These are phyloP conservation scores for Melipona bicolor DNA, from an alignment of 2,888 invertebrate species.

Conservation along the genomic window DNA sequence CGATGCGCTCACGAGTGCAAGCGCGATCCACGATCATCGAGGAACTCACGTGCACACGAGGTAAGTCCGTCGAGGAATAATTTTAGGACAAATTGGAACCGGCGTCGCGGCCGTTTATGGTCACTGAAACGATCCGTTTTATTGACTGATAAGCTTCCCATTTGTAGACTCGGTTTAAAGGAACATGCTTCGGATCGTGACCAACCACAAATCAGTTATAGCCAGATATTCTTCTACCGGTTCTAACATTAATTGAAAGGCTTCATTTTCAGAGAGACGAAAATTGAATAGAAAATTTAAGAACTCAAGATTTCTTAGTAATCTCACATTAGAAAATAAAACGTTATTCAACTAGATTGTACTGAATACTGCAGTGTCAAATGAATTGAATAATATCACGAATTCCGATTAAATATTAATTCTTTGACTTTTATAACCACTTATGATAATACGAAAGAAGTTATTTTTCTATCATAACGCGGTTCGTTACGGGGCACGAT, in stretches of 20 bases:
- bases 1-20: constrained; percentile 16
- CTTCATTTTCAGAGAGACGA: background rate
- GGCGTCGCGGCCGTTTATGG: constrained; percentile 23
- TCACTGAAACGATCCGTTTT: constrained; percentile 31
- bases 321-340: background rate
- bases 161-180: background rate
- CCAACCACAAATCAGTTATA: background rate
- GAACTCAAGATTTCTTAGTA: background rate
- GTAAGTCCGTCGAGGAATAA: constrained; percentile 28
- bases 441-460: background rate
- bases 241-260: background rate
- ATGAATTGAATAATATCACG: background rate
- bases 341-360: background rate
- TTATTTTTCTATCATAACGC: constrained; percentile 11
- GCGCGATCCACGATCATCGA: constrained; percentile 24
- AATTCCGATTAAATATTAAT: background rate
- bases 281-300: background rate
- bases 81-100: constrained; percentile 20
- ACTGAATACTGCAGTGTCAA: background rate
- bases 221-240: no score
- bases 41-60: background rate
- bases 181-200: background rate
- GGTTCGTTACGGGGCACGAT: background rate
- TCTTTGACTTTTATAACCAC: background rate
- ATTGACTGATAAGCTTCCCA: constrained; percentile 26